A percentile compares a stretch with the other conserved stretches of the same genome.
Evolutionary conservation across 2,888 invertebrate genomes (phyloP).

Genomic region (Baccha elongata): DNA sequence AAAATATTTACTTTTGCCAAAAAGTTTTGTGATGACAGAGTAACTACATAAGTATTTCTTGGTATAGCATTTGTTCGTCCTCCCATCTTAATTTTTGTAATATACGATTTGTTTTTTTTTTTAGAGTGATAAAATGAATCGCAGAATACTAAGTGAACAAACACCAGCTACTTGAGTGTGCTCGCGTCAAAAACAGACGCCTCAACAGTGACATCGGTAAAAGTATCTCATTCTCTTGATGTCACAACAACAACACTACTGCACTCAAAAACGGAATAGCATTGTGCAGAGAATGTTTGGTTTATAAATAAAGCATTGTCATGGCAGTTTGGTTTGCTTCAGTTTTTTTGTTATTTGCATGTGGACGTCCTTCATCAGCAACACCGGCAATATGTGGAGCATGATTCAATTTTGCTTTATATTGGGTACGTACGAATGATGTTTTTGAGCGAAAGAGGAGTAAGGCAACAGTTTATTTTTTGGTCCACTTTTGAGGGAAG

Average conservation of each 20-base stretch:
- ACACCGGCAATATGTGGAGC: constrained; percentile 19
- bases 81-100: not conserved
- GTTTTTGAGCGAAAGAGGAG: constrained; percentile 2
- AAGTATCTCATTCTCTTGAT: constrained; percentile 17
- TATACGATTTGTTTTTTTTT: not conserved
- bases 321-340: constrained; percentile 53
- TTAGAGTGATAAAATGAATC: not conserved
- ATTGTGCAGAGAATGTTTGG: constrained; percentile 23
- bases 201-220: constrained; percentile 22
- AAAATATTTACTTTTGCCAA: constrained; percentile 33
- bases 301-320: constrained; percentile 67
- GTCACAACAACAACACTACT: constrained; percentile 30
- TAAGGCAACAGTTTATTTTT: not conserved
- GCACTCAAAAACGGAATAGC: constrained; percentile 24
- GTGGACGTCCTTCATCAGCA: constrained; percentile 51
- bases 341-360: constrained; percentile 8
- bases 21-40: not conserved
- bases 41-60: not conserved
- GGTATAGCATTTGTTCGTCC: not conserved
- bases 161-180: constrained; percentile 3
- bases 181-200: constrained; percentile 10
- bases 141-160: not conserved
- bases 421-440: constrained; percentile 7
- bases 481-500: constrained; percentile 12
- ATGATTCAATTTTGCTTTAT: constrained; percentile 2